A percentile compares a stretch with the other conserved stretches of the same genome.
Conservation (phyloP, 2,113 vertebrate genomes). For the Petroica traversi region DNA sequence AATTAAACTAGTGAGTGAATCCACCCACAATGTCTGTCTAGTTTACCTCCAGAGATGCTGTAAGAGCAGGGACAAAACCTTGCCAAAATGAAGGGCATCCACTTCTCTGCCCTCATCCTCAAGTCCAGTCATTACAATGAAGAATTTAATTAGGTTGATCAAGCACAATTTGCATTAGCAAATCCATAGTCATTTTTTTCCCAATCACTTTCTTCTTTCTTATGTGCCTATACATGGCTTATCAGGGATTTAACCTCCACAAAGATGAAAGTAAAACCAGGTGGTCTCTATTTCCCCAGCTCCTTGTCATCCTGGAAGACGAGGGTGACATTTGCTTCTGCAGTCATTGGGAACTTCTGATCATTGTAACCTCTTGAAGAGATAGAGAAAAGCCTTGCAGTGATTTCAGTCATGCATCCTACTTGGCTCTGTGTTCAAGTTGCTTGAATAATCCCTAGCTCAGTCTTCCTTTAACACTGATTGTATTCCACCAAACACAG, state of each 20-base stretch:
- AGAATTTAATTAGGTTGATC: not conserved
- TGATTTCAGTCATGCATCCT: not conserved
- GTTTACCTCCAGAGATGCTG: not conserved
- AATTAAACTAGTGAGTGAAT: not conserved
- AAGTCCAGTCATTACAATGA: not conserved
- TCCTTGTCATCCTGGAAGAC: not conserved
- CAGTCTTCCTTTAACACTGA: not conserved
- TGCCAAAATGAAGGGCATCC: not conserved
- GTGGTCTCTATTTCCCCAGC: not conserved
- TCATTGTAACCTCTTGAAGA: not conserved
- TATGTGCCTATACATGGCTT: not conserved
- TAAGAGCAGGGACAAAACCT: not conserved
- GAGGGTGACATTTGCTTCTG: not conserved
- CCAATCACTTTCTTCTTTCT: not conserved
- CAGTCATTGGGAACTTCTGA: not conserved
- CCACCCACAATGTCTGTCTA: not conserved
- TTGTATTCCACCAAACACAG: not conserved
- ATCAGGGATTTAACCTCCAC: not conserved
- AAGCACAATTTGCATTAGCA: not conserved
- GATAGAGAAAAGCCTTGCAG: not conserved
- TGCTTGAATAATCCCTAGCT: not conserved
- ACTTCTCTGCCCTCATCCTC: not conserved
- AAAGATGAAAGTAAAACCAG: not conserved
- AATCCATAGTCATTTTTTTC: not conserved
- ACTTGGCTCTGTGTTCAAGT: not conserved